Conservation (phyloP, 2,888 invertebrate genomes). For the Pseudococcus viburni region DNA sequence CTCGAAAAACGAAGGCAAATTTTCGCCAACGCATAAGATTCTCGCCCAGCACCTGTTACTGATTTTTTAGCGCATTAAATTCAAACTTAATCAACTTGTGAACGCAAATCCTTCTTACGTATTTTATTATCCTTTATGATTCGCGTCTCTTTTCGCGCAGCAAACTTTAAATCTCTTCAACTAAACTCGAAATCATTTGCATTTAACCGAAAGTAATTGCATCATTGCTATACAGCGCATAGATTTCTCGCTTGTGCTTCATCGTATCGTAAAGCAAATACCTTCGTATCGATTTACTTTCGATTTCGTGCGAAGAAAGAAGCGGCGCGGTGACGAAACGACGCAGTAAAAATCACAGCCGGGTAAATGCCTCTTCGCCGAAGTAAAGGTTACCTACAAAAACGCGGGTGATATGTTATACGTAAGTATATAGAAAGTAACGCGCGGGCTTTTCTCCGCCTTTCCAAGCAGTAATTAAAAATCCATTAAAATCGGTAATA, state of each 20-base stretch:
- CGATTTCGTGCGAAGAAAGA: constrained; percentile 23
- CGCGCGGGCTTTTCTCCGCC: constrained; percentile 1
- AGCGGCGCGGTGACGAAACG: neutral
- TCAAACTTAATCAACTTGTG: constrained; percentile 63
- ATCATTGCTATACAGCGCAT: constrained; percentile 13
- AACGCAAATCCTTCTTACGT: constrained; percentile 64
- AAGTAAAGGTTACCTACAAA: constrained; percentile 23
- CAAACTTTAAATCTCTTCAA: constrained; percentile 61
- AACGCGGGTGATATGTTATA: neutral
- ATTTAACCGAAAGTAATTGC: constrained; percentile 47
- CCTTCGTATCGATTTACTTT: constrained; percentile 12
- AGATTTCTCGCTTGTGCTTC: neutral
- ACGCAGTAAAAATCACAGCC: constrained; percentile 5
- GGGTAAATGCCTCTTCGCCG: neutral
- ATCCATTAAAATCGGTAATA: constrained; percentile 63
- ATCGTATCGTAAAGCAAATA: neutral
- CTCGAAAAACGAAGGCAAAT: neutral
- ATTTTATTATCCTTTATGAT: constrained; percentile 65
- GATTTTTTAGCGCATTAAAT: constrained; percentile 63
- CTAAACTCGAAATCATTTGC: constrained; percentile 50
- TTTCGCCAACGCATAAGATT: constrained; percentile 48
- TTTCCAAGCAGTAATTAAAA: constrained; percentile 60
- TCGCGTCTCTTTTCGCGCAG: constrained; percentile 52
- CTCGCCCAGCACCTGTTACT: constrained; percentile 66
- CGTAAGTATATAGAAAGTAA: constrained; percentile 37